Evolutionary conservation across 2,888 invertebrate species (phyloP).

Genomic region (Rotaria macrura): DNA sequence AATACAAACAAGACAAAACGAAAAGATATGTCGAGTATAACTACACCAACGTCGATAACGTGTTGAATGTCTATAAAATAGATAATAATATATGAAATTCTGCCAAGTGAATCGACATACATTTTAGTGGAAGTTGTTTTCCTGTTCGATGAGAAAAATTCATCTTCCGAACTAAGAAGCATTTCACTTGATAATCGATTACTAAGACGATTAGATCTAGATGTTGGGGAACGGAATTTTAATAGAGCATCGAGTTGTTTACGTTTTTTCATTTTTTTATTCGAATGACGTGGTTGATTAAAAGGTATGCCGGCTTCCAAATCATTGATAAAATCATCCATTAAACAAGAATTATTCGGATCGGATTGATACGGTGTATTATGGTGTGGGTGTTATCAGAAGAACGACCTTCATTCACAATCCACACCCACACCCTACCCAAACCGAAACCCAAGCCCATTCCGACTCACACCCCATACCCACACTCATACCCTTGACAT

Average conservation of each 20-base stretch:
- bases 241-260: constrained; percentile 1
- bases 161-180: neutral
- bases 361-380: too few species aligned
- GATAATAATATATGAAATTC: too few species aligned
- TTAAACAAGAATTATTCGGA: neutral
- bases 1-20: constrained; percentile 4
- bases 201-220: neutral
- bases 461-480: too few species aligned
- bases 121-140: neutral
- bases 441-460: too few species aligned
- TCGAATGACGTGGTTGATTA: neutral
- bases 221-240: neutral
- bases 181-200: neutral
- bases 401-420: too few species aligned
- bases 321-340: constrained; percentile 2
- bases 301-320: neutral
- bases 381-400: too few species aligned
- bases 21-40: constrained; percentile 2
- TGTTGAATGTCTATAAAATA: neutral
- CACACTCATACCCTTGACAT: too few species aligned
- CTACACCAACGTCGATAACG: neutral
- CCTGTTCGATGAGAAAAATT: neutral
- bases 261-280: constrained; percentile 18
- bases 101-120: neutral
- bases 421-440: too few species aligned